Evolutionary conservation across 2,113 vertebrate genomes (phyloP), one percentile per base, ranked within the genome.

Genomic region (Ceratotherium simum): DNA sequence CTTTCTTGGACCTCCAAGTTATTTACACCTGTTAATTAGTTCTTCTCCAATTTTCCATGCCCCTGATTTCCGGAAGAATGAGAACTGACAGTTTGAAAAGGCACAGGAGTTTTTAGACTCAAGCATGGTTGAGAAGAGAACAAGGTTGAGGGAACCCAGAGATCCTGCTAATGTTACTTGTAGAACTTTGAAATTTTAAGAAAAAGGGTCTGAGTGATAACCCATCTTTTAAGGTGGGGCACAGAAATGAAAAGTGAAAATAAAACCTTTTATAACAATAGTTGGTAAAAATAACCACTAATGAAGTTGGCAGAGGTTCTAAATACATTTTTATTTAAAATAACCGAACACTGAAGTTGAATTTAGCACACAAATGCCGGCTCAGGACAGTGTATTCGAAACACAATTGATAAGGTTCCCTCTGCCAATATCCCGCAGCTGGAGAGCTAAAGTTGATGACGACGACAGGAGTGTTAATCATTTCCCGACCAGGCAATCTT

Each of bases 401-500:
- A 23, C 72, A 92, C 83, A 65, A 67, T 33, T 95, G 85, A 85
- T 82, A 92, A 95, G 42, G 21, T 69, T 84, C 72, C 80, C 93
- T 79, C 85, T 36, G 76, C 56, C 84, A 58, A 78, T 95, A 82
- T 60, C 65, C 86, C 93, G 33, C 90, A 75, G 27, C 78, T 95
- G 64, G 88, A 98, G 88, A 97, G 95, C 92, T 96, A 14, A 0
- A 94, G 96, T 48, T 70, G 60, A 80, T 98, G 98, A 98, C 97
- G 97, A 98, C 98, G 96, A 98, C 97, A 97, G 78, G 85, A 95
- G 95, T 98, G 98, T 98, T 99, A 99, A 99, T 99, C 16, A 99
- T 99, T 99, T 99, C 97, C 98, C 89, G 72, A 93, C 96, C 1
- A 16, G 65, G 88, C 94, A 87, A 70, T 78, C 67, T 97, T 98